Base-by-base conservation (phyloP, 2,888 invertebrate genomes). In the Pycnomerus fuliginosus region DNA sequence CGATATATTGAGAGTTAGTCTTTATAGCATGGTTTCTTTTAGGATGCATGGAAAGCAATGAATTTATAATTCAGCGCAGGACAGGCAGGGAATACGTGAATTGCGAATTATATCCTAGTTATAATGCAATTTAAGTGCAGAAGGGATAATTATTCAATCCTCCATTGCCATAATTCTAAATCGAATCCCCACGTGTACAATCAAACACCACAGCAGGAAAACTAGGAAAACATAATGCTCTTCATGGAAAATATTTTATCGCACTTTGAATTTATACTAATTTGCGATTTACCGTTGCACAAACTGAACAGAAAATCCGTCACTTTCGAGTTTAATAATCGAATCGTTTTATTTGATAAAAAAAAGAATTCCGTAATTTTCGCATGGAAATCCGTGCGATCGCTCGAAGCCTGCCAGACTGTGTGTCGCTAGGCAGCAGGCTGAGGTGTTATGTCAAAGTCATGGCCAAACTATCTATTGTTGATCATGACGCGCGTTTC, bases 381-480 rank as follows among this genome's bases (percentile, higher is more conserved):
- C 39, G 32, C 25, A 15, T 20, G 22, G 3, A 16, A 7, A 38
- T 38, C 38, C 30, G 38, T 29, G 29, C 30, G n/a, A n/a, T n/a
- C 11, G 23, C 27, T 8, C n/a, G 7, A 14, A 23, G 7, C 22
- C 15, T 22, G 35, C 34, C 17, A 45, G 45, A 45, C 45, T 40
- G 45, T 40, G 31, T 45, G 45, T 45, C 45, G 39, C 45, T 39
- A 35, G 45, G 45, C 45, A 31, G 45, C 32, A 32, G 39, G 31
- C 34, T 40, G 34, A 35, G 45, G 40, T 40, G 40, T 44, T 43
- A 53, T 48, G 56, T 60, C 62, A 64, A 61, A 60, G 61, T 60
- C 62, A 62, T 37, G 62, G 62, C 52, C 60, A 51, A n/a, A 49
- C 40, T 52, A 50, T 49, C 55, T 52, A 60, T 55, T 60, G 61